These are phyloP conservation scores for Hydractinia echinata DNA, from an alignment of 30 jellyfish, hydroid and myxozoan genomes.

Conservation along the genomic window DNA sequence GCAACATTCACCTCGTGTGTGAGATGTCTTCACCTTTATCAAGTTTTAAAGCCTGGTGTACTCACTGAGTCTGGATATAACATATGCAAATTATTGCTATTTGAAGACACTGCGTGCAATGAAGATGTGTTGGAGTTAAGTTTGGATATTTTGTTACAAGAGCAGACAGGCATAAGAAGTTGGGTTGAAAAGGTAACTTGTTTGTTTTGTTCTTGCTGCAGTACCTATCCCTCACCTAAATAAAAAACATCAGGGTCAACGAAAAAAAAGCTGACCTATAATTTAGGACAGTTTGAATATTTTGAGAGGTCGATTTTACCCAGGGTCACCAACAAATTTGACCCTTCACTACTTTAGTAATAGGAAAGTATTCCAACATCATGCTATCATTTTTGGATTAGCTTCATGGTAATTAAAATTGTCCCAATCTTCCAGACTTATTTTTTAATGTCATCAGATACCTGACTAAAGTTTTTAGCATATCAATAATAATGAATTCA, in stretches of 20 bases:
- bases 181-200: constrained; percentile 23
- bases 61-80: constrained; percentile 47
- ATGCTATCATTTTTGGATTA: too few relatives aligned
- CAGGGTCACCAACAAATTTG: not conserved
- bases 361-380: too few relatives aligned
- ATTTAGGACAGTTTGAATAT: not conserved
- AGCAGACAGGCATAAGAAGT: constrained; percentile 7
- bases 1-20: not conserved
- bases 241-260: too few relatives aligned
- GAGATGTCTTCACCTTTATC: constrained; percentile 26
- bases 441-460: too few relatives aligned
- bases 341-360: too few relatives aligned
- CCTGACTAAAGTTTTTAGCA: too few relatives aligned
- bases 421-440: too few relatives aligned
- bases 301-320: not conserved
- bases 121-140: constrained; percentile 6
- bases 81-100: constrained; percentile 47
- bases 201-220: not conserved
- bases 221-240: not conserved
- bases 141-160: constrained; percentile 4
- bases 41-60: constrained; percentile 55
- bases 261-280: not conserved
- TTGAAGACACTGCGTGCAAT: not conserved
- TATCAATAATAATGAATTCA: too few relatives aligned
- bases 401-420: too few relatives aligned